Evolutionary conservation across 2,113 vertebrate species (phyloP), one percentile per base, ranked within the genome.

Genomic region (Leptobrachium ailaonicum): DNA sequence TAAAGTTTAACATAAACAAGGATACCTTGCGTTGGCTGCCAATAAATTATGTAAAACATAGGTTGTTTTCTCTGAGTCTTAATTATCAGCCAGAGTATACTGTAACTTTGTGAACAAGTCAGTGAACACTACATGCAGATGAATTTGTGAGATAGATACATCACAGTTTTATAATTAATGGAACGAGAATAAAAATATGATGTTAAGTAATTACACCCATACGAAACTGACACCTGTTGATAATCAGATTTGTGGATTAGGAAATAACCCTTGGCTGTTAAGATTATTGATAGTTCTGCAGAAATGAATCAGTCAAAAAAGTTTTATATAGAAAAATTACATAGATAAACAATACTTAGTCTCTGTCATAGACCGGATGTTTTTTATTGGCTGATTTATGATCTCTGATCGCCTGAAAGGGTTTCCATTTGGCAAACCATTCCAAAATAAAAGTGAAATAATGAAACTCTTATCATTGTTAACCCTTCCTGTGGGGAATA

Each of bases 51-150:
- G 2, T 62, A 76, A 6, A 14, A 54, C 63, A 13, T 20, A 53
- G 40, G n/a, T 67, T 10, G 72, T 8, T 74, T 74, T 14, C 64
- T 56, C 53, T 47, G 20, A 68, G 40, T 53, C 64, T 68, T 76
- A 68, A 56, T 76, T 75, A 56, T 41, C 41, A 41, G 3, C 47
- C 5, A 13, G 64, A 68, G 13, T 6, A 64, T 64, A 62, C 5
- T 62, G 20, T 32, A 50, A 8, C 6, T 68, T 41, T 41, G 20
- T n/a, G 64, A 62, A 20, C 63, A 14, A 20, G 2, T n/a, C 13
- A 66, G 47, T 76, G 75, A 67, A 76, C 66, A 76, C 32, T 67
- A 68, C 73, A 75, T 47, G 42, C 42, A 47, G 56, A 41, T 56
- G 54, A 45, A 53, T 71, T 32, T 20, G 20, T 53, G 20, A 50